Base-by-base conservation (phyloP, 2,113 vertebrate species). In the Poeciliopsis occidentalis region DNA sequence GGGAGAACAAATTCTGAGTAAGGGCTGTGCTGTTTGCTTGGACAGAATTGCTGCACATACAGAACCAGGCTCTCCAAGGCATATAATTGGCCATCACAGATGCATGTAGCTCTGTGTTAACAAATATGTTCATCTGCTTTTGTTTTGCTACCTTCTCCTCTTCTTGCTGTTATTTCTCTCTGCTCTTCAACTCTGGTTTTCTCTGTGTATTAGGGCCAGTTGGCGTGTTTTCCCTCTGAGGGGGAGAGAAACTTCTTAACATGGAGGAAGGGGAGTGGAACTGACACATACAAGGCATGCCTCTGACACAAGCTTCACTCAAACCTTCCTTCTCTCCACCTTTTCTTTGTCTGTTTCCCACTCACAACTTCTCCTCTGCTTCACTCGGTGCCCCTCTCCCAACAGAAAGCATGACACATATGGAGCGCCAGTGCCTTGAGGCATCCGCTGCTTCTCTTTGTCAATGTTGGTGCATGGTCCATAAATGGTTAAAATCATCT, bases 201-300 rank as follows among this genome's bases (percentile, higher is more conserved):
- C 57, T 26, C 44, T 5, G 57, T 78, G 77, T 88, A 78, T 78
- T 39, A 57, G 73, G 79, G 67, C 75, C 77, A 80, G 62, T 77
- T 80, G 81, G 79, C 68, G 32, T 65, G 27, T 77, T 78, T 82
- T 81, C 5, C 70, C 76, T 72, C 60, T n/a, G 79, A 79, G 83
- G 79, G 64, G 80, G 66, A 79, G 62, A 79, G 76, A 79, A 83
- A 85, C 85, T 80, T 86, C 80, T 90, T 84, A 85, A 85, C 88
- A 89, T 88, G 87, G 87, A 91, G 86, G 89, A 87, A 86, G 75
- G 86, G 76, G 80, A 89, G 82, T 86, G 88, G 81, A 91, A 91
- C 90, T 87, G 87, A 91, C 88, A 91, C 78, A 75, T 85, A 89
- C 88, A 87, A 32, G 73, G 67, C 71, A 63, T 31, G 71, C 39